phyloP scores from a whole-genome alignment of 2,888 invertebrate species.

The Mylabris sibirica region DNA sequence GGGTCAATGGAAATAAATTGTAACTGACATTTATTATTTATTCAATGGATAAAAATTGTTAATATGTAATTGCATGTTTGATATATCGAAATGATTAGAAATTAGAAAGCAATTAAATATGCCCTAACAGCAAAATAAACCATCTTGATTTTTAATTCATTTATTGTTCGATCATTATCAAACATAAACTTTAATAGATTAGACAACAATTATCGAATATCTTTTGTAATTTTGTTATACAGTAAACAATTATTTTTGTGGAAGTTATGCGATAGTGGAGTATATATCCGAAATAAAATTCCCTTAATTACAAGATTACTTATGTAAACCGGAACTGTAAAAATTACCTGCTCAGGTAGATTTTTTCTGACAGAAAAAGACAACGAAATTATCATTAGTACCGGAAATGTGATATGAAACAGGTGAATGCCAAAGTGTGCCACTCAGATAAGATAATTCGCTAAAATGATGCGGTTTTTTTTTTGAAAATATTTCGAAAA shows the following conservation, averaged over 20 bases:
- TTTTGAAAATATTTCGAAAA: no score
- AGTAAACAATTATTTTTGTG: no score
- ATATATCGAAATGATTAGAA: slow-evolving; percentile 22
- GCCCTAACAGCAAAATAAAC: slow-evolving; percentile 15
- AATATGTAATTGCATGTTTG: slow-evolving; percentile 14
- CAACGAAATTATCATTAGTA: neutral
- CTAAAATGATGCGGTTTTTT: neutral
- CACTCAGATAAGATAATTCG: neutral
- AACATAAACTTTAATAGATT: neutral
- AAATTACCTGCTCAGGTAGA: slow-evolving; percentile 22
- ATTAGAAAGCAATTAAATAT: slow-evolving; percentile 32
- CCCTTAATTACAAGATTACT: slow-evolving; percentile 20
- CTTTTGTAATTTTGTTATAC: no score
- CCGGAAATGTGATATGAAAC: neutral
- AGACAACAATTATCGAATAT: neutral
- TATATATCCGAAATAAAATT: slow-evolving; percentile 19
- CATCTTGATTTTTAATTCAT: slow-evolving; percentile 19
- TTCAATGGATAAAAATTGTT: neutral
- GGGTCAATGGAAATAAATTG: neutral
- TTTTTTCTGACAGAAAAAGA: neutral
- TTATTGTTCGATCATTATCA: neutral
- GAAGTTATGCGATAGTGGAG: no score
- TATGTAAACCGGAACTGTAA: slow-evolving; percentile 28
- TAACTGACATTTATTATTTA: neutral
- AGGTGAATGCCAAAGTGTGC: slow-evolving; percentile 3